These are phyloP conservation scores for Drosophila antonietae DNA, from an alignment of 2,888 invertebrate species.

Conservation along the genomic window DNA sequence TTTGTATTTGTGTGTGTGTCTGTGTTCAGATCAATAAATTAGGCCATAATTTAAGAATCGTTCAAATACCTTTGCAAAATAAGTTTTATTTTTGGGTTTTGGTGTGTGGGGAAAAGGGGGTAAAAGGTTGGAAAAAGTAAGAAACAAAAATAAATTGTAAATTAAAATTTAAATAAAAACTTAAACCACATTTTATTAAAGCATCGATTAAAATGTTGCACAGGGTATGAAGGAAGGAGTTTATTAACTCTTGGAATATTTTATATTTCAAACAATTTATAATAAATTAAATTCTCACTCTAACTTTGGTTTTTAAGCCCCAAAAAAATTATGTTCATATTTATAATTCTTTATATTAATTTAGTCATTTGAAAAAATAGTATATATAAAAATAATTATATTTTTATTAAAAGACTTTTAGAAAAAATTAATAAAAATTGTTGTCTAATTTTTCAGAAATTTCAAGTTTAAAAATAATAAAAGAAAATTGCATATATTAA, in stretches of 20 bases:
- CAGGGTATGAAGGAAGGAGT: constrained; percentile 11
- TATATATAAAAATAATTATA: no score
- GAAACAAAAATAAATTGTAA: constrained; percentile 63
- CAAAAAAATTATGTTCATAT: no score
- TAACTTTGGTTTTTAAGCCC: background rate
- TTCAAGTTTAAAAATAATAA: no score
- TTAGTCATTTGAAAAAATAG: no score
- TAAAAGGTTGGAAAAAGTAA: constrained; percentile 57
- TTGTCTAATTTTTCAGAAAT: no score
- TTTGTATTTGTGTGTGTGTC: background rate
- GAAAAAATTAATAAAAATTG: no score
- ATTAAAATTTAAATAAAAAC: constrained; percentile 70
- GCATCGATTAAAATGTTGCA: background rate
- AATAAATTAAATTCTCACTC: background rate
- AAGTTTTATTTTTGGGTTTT: constrained; percentile 18
- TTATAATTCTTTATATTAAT: no score
- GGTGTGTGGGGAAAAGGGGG: constrained; percentile 23
- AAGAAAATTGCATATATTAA: no score
- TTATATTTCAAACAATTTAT: background rate
- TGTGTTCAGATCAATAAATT: constrained; percentile 33
- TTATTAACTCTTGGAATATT: background rate
- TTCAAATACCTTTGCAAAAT: constrained; percentile 66
- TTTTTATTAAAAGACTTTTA: background rate
- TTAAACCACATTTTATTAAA: constrained; percentile 47
- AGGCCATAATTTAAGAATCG: constrained; percentile 33